Percentiles rank a stretch among this genome's conserved stretches.
Conservation (phyloP, 2,113 vertebrate species). For the Baryphthengus martii region DNA sequence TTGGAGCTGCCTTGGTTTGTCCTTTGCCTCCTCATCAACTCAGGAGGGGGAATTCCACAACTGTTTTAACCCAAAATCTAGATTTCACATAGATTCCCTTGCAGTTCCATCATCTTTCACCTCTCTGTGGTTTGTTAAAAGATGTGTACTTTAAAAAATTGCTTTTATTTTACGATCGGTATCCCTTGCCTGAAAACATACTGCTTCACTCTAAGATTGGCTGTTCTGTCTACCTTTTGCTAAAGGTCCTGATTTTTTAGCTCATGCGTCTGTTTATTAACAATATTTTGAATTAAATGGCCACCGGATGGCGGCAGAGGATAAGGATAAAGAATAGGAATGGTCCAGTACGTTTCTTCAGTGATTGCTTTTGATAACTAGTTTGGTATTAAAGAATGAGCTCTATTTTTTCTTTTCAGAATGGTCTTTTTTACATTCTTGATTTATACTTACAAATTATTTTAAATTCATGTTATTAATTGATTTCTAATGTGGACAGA, state of each 20-base stretch:
- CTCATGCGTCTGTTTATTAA: rapidly evolving
- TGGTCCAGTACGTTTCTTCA: rapidly evolving
- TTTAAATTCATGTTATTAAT: not conserved
- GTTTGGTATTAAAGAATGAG: not conserved
- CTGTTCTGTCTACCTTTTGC: not conserved
- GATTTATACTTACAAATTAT: not conserved
- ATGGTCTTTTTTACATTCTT: not conserved
- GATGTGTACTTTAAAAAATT: not conserved
- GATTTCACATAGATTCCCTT: not conserved
- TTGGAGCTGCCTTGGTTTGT: not conserved
- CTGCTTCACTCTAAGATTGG: not conserved
- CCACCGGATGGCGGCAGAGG: slow-evolving; percentile 33
- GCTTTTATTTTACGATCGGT: not conserved
- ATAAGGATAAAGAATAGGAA: not conserved
- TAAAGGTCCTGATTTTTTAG: not conserved
- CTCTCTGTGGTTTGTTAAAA: not conserved
- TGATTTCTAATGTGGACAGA: not conserved
- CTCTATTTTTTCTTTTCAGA: not conserved
- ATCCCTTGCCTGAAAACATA: not conserved
- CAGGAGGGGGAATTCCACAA: not conserved
- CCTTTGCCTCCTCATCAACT: not conserved
- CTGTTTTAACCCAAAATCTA: not conserved
- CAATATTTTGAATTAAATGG: not conserved
- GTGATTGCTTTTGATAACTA: not conserved
- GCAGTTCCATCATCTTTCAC: not conserved